Evolutionary conservation across 2,113 vertebrate genomes (phyloP).

Genomic region (Blennius ocellaris): DNA sequence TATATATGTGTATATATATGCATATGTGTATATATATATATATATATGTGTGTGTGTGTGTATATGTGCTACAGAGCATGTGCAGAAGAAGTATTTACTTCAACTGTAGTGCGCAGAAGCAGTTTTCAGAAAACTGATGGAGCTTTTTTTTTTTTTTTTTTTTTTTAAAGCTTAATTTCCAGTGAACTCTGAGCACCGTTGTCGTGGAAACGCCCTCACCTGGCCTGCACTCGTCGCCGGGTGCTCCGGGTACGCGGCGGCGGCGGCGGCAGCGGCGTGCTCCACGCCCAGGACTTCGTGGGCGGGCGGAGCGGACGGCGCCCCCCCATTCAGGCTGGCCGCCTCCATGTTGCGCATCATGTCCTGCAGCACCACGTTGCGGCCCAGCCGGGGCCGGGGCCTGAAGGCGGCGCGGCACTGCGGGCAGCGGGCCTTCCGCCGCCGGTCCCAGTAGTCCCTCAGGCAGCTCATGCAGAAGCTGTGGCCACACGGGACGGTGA

Average conservation of each 20-base stretch:
- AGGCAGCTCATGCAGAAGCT: conserved; percentile 45
- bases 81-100: no score
- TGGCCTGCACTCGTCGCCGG: conserved; percentile 1
- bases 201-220: neutral
- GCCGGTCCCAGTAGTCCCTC: conserved; percentile 8
- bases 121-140: no score
- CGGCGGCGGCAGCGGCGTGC: conserved; percentile 26
- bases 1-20: no score
- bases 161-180: no score
- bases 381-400: conserved; percentile 21
- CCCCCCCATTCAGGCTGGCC: neutral
- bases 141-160: no score
- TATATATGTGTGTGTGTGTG: no score
- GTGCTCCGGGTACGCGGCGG: conserved; percentile 7
- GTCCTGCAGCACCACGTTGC: conserved; percentile 29
- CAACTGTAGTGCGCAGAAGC: no score
- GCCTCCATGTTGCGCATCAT: conserved; percentile 9
- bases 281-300: conserved; percentile 4
- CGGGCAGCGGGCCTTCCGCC: conserved; percentile 9
- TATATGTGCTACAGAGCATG: no score
- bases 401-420: conserved; percentile 34
- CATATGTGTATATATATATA: no score
- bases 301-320: conserved; percentile 27
- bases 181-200: no score
- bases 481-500: conserved; percentile 40